Percentiles rank a stretch among this genome's conserved stretches.
Evolutionary conservation across 2,888 invertebrate genomes (phyloP).

Genomic region (Morinoia aosen): DNA sequence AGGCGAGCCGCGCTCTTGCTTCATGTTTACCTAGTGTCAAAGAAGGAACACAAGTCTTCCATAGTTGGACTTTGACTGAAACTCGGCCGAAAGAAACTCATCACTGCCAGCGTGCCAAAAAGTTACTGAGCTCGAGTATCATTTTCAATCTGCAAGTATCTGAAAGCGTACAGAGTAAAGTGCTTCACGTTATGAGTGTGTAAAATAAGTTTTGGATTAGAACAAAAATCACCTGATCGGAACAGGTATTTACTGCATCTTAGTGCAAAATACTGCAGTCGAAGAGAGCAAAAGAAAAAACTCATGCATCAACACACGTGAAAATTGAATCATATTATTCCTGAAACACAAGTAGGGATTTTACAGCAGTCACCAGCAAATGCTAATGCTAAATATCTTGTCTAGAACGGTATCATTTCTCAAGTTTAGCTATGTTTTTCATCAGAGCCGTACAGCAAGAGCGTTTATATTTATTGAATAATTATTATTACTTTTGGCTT

Average conservation of each 20-base stretch:
- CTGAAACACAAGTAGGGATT: background rate
- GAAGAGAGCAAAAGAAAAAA: background rate
- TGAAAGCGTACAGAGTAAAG: background rate
- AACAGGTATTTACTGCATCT: background rate
- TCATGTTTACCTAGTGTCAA: background rate
- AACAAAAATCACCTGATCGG: background rate
- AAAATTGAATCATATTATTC: background rate
- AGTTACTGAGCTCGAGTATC: background rate
- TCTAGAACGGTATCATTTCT: background rate
- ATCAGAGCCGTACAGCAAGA: too few species aligned
- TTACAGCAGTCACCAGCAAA: background rate
- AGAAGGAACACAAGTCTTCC: background rate
- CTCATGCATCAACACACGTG: background rate
- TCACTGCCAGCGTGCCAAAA: background rate
- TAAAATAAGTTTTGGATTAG: background rate
- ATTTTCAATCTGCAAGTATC: background rate
- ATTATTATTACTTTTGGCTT: too few species aligned
- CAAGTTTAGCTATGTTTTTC: too few species aligned
- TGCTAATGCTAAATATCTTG: background rate
- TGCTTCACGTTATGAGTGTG: background rate
- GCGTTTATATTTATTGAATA: too few species aligned
- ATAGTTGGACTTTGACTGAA: background rate
- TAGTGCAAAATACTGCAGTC: background rate
- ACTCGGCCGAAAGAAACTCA: background rate
- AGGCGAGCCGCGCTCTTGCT: background rate